Evolutionary conservation across 2,113 vertebrate species (phyloP).

Genomic region (Erythrocercus mccallii): DNA sequence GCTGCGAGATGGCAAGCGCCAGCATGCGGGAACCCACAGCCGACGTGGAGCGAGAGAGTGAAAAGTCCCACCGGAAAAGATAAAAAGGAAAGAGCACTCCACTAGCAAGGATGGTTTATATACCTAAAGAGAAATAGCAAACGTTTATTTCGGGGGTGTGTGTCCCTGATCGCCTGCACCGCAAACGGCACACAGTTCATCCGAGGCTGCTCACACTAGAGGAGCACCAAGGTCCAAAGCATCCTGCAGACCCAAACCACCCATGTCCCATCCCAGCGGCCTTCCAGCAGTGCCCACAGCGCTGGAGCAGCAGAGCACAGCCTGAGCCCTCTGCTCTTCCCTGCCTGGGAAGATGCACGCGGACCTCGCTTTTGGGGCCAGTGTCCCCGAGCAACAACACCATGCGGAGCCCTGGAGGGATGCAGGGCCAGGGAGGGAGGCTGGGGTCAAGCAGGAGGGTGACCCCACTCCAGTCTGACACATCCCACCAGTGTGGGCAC

Average conservation of each 20-base stretch:
- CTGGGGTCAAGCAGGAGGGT: background rate
- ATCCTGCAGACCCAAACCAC: background rate
- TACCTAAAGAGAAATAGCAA: background rate
- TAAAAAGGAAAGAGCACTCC: background rate
- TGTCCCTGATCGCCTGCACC: background rate
- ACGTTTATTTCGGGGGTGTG: background rate
- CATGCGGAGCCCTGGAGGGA: background rate
- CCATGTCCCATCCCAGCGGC: rapidly evolving
- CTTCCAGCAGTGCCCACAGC: background rate
- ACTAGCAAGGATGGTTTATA: background rate
- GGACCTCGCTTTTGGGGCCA: background rate
- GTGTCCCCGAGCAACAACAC: background rate
- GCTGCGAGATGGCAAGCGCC: background rate
- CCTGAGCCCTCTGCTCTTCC: background rate
- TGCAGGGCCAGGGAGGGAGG: background rate
- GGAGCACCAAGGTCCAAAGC: background rate
- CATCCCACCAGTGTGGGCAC: background rate
- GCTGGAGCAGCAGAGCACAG: background rate
- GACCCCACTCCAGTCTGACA: background rate
- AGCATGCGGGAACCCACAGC: background rate
- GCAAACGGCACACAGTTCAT: background rate
- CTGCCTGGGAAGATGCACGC: rapidly evolving
- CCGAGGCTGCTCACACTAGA: rapidly evolving
- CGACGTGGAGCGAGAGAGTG: background rate
- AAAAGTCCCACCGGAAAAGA: background rate